Evolutionary conservation across 64 coral and sea anemone species (phyloP), one percentile per base, ranked within the genome.

Genomic region (Porites lutea): DNA sequence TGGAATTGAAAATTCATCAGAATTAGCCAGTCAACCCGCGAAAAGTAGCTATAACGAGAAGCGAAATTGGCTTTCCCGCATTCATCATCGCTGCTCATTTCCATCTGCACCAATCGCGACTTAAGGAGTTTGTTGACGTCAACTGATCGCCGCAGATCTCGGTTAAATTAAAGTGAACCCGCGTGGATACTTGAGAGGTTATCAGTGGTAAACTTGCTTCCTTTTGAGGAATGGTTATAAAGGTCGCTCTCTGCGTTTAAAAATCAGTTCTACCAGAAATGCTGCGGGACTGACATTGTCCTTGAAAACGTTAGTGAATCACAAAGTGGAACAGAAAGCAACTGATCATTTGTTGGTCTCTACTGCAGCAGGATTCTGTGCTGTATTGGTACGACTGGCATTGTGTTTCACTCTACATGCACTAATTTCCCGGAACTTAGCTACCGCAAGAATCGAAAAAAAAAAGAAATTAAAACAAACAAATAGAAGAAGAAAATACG

Each of bases 1-100:
- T 69, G 19, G 47, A 49, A 84, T 84, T 84, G 81, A 84, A 84
- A 84, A 84, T 84, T 84, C 81, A 68, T 84, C 61, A 84, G 37
- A 52, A 37, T 68, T 52, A 84, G 81, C 65, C 61, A 84, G 61
- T 68, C 81, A 67, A 19, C 46, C 64, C 62, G 49, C 52, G 63
- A 43, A 83, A 83, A 83, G 65, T 83, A 43, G 43, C 79, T 83
- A n/a, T 83, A 84, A 84, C 67, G 62, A 52, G 43, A 14, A 84
- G 81, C 65, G 48, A 83, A 84, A 84, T 84, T 84, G 81, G 81
- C 62, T 84, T 68, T 43, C 81, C 63, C 44, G 59, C 62, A 43
- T 84, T 84, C 59, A 65, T 84, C 81, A 65, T 83, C 8, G 48
- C 62, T 82, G 59, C 43, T 67, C 52, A 20, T 19, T 68, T 63